Evolutionary conservation across 2,797 vertebrate species (phyloP), one percentile per base, ranked within the genome.

Genomic region (Dallia pectoralis): DNA sequence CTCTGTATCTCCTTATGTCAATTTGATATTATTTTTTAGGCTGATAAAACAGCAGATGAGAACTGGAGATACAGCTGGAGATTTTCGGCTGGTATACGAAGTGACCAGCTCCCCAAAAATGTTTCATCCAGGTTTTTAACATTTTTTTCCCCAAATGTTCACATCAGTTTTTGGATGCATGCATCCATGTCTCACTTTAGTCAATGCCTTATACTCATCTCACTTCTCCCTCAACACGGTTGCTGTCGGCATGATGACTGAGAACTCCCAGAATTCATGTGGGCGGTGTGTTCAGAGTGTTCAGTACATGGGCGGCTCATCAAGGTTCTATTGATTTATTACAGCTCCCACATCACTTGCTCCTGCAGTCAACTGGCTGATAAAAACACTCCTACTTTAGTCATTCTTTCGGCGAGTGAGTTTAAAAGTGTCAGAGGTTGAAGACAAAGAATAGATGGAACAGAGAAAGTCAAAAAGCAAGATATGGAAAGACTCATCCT

Each of bases 331-430:
- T 84, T 59, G 47, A 86, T 88, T 69, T 63, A 44, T 51, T 1
- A 11, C 48, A 33, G 72, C 77, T 69, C 27, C 0, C 44, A 66
- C 71, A 67, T 74, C 80, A 56, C 81, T 64, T 36, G 56, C 74
- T 74, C 83, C 72, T 9, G 36, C 47, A 70, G 75, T 76, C 68
- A 78, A 86, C 81, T 78, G 30, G 67, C 71, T 71, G 61, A 79
- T 7, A 74, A 82, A 81, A 67, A 65, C 48, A 47, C 19, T 71
- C 49, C 15, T 3, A 67, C 51, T 75, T 88, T 81, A 83, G 80
- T 87, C 85, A 77, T 80, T 72, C 51, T 56, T 12, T 11, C 53
- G 71, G 73, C 87, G 86, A 87, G 81, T 36, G 81, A 51, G 19
- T 82, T 74, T 76, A 81, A 74, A 83, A 80, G 44, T 19, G 63